A percentile compares a stretch with the other conserved stretches of the same genome.
Conservation (phyloP, 2,797 vertebrate species). For the Malacoraja senta region DNA sequence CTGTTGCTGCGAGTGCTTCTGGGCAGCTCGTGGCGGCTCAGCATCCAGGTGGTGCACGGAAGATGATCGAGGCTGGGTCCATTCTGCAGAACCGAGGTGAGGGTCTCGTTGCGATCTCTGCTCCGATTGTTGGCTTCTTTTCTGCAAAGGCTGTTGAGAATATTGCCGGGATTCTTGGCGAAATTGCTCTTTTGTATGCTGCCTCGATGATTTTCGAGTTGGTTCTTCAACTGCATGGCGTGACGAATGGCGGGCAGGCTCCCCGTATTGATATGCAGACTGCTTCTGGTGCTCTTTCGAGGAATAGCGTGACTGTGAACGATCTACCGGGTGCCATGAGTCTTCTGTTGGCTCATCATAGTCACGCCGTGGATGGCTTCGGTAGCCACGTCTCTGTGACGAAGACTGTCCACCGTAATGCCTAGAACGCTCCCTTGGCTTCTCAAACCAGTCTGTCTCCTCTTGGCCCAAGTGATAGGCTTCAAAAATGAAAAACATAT, state of each 20-base stretch:
- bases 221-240: slow-evolving; percentile 75
- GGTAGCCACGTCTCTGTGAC: slow-evolving; percentile 77
- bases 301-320: slow-evolving; percentile 69
- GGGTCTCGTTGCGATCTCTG: slow-evolving; percentile 65
- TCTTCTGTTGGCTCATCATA: slow-evolving; percentile 91
- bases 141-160: slow-evolving; percentile 62
- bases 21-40: slow-evolving; percentile 67
- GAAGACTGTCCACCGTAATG: slow-evolving; percentile 85
- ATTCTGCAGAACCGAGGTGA: slow-evolving; percentile 67
- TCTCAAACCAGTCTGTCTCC: slow-evolving; percentile 99
- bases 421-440: slow-evolving; percentile 86
- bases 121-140: slow-evolving; percentile 69
- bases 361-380: slow-evolving; percentile 91
- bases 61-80: slow-evolving; percentile 63
- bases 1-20: slow-evolving; percentile 63
- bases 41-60: slow-evolving; percentile 70
- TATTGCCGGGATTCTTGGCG: slow-evolving; percentile 70
- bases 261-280: slow-evolving; percentile 65
- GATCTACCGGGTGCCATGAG: slow-evolving; percentile 78
- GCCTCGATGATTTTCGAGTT: slow-evolving; percentile 74
- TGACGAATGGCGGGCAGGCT: slow-evolving; percentile 77
- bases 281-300: slow-evolving; percentile 76
- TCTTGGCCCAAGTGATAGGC: slow-evolving; percentile 99
- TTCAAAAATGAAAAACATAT: slow-evolving; percentile 86
- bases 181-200: slow-evolving; percentile 75